Evolutionary conservation across 2,797 vertebrate species (phyloP).

Genomic region (Perodicticus potto): DNA sequence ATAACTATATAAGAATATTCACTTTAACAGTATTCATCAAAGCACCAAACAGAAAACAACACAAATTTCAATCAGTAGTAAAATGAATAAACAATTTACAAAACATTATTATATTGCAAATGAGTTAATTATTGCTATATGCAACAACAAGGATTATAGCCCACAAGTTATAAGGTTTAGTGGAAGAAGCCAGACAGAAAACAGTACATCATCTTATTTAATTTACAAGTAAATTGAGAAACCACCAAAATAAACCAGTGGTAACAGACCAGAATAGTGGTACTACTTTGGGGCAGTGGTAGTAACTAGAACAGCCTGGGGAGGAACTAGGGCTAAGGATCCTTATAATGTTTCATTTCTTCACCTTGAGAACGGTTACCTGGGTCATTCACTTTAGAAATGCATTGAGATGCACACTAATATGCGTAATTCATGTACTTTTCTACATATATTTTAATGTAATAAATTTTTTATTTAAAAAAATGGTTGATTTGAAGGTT

Average conservation of each 20-base stretch:
- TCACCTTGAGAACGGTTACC: neutral
- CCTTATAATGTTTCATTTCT: neutral
- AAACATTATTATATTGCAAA: neutral
- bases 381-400: neutral
- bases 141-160: neutral
- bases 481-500: neutral
- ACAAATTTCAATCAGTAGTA: neutral
- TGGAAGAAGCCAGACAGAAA: neutral
- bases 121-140: neutral
- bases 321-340: neutral
- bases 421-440: neutral
- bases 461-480: conserved; percentile 43
- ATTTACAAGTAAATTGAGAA: neutral
- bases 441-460: neutral
- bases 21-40: neutral
- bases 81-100: neutral
- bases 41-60: neutral
- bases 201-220: neutral
- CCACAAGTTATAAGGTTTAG: neutral
- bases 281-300: neutral
- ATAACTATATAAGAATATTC: neutral
- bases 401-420: neutral
- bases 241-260: neutral
- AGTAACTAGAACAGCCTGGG: neutral
- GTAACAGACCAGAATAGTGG: neutral